Conservation (phyloP, 2,113 vertebrate species). For the Syngnathus scovelli region DNA sequence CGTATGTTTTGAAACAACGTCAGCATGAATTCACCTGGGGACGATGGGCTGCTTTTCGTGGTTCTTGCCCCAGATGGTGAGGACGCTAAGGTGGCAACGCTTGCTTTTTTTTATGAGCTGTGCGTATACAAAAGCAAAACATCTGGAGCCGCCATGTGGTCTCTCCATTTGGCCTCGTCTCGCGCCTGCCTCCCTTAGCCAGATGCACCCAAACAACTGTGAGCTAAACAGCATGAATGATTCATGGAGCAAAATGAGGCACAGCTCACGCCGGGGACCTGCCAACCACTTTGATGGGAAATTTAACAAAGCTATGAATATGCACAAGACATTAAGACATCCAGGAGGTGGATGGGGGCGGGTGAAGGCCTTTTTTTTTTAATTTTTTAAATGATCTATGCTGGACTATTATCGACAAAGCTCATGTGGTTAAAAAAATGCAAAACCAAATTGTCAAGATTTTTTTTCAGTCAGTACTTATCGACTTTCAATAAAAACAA, state of each 20-base stretch:
- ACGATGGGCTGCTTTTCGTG: conserved; percentile 61
- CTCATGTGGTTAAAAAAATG: conserved; percentile 62
- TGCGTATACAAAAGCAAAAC: conserved; percentile 77
- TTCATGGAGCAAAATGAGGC: conserved; percentile 71
- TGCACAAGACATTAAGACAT: conserved; percentile 65
- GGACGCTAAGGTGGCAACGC: conserved; percentile 65
- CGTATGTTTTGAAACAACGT: conserved; percentile 32
- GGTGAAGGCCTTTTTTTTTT: conserved; percentile 61
- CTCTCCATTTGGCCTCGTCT: conserved; percentile 72
- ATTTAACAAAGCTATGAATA: conserved; percentile 73
- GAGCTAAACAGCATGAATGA: conserved; percentile 75
- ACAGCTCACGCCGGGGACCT: conserved; percentile 54
- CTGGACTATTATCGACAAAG: conserved; percentile 67
- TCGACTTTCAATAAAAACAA: neutral
- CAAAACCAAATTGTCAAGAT: conserved; percentile 49
- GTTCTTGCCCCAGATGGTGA: conserved; percentile 68
- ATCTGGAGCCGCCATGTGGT: conserved; percentile 87
- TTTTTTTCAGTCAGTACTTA: neutral
- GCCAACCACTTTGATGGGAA: conserved; percentile 66
- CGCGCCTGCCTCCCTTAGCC: conserved; percentile 64
- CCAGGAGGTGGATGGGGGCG: conserved; percentile 30
- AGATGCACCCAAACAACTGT: conserved; percentile 71
- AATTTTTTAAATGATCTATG: conserved; percentile 74
- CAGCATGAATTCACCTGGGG: conserved; percentile 53
- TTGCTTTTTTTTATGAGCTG: conserved; percentile 74